Evolutionary conservation across 1,140 invertebrate genomes (phyloP), one percentile per base, ranked within the genome.

Genomic region (Bombus pyrosoma): DNA sequence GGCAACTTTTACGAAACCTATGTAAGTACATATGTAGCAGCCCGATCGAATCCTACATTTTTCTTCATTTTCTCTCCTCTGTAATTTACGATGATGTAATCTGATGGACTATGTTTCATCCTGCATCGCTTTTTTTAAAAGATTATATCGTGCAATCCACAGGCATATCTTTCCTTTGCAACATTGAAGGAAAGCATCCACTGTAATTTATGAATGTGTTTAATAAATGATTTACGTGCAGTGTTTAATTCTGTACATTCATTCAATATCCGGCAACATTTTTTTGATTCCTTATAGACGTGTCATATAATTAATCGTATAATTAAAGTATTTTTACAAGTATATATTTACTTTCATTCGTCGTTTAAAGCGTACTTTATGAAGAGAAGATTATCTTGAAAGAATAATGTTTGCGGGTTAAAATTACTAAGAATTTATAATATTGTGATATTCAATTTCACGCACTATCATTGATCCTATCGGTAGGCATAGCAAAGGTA

Each of bases 1-100:
- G 90, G 91, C 83, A 94, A 93, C 85, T 95, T 90, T 90, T 95
- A 94, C 82, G 94, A 94, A 80, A 92, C 93, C 78, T 95, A 95
- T 84, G 95, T 95, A 87, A 95, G 94, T 95, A 53, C 18, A 53
- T 18, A 92, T 32, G 1, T 28, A 37, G 9, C 8, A 22, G 37
- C 8, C 5, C 28, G 10, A 53, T 59, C 34, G 3, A n/a, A 18
- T 34, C 43, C n/a, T 37, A 34, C 69, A 86, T 34, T 34, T 32
- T 34, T 68, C n/a, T 43, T 83, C 4, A 2, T 41, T 64, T 9
- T 5, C 37, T 37, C n/a, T 64, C 34, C 22, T 47, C 53, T 53
- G 32, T 69, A 37, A 87, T 64, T 66, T 34, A 39, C 37, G 71
- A 3, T 59, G 37, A 43, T 22, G 28, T 25, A 53, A 37, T 47